A percentile compares a stretch with the other conserved stretches of the same genome.
Evolutionary conservation across 2,113 vertebrate species (phyloP).

Genomic region (Parus major): DNA sequence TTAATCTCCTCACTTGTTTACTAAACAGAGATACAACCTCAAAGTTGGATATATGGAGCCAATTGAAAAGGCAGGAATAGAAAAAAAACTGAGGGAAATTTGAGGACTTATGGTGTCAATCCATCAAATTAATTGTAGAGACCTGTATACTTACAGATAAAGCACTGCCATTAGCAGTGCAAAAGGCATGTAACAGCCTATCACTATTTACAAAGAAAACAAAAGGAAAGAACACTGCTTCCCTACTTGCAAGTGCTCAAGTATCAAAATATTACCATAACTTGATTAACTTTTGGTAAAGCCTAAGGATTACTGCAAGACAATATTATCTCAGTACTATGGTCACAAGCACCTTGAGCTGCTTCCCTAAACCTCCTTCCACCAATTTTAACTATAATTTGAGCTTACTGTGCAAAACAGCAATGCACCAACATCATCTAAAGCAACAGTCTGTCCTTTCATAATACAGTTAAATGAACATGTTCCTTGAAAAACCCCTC

Average conservation of each 20-base stretch:
- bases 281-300: background rate
- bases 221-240: background rate
- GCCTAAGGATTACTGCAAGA: background rate
- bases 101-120: background rate
- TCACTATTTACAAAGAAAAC: background rate
- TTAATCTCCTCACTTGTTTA: background rate
- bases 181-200: background rate
- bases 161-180: background rate
- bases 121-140: background rate
- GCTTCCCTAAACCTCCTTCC: background rate
- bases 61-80: background rate
- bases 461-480: background rate
- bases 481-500: background rate
- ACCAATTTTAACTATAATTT: background rate
- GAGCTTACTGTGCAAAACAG: background rate
- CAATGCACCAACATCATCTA: background rate
- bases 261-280: background rate
- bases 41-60: background rate
- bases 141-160: background rate
- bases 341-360: background rate
- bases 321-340: rapidly evolving
- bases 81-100: background rate
- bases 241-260: background rate
- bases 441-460: background rate
- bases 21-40: background rate